Base-by-base conservation (phyloP, 2,888 invertebrate species). In the Nomada goodeniana region DNA sequence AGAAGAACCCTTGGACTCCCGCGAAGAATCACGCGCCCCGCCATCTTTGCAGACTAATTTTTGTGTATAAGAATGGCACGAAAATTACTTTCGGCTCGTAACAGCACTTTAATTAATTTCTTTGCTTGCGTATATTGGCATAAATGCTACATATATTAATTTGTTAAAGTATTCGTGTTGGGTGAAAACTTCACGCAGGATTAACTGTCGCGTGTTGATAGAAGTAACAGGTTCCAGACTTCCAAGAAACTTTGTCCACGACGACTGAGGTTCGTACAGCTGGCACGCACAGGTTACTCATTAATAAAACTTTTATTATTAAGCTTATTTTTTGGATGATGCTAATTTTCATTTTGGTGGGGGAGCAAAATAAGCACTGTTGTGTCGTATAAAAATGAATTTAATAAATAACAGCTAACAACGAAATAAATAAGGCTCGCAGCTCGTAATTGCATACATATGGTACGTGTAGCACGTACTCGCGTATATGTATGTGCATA, bases 341-440 rank as follows among this genome's bases (percentile, higher is more conserved):
- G 10, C 15, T 47, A 47, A 15, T n/a, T 44, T 3, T 47, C 15
- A 4, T 47, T 63, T 36, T n/a, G 29, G 29, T 18, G 2, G 64
- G 69, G 13, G 50, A 2, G 7, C 13, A 78, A 87, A 87, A 50
- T 53, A 76, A 74, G 18, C 20, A 15, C 67, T 3, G 47, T 65
- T 61, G 63, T 82, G 73, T 87, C 82, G 88, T 93, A 92, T 89
- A 93, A 93, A 93, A 93, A 92, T 92, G 92, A 80, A 89, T 93
- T 93, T 93, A 92, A 92, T 92, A 91, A 90, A 92, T 92, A 93
- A 91, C 90, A 91, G 84, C 89, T 91, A 90, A 90, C 88, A 91
- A 92, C 88, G 86, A 88, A 91, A 92, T 92, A 92, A 91, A 92
- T 92, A 93, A 91, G 88, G 85, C 80, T 89, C 87, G 84, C 80